Evolutionary conservation across 2,113 vertebrate genomes (phyloP).

Genomic region (Rhegmatorhina hoffmannsi): DNA sequence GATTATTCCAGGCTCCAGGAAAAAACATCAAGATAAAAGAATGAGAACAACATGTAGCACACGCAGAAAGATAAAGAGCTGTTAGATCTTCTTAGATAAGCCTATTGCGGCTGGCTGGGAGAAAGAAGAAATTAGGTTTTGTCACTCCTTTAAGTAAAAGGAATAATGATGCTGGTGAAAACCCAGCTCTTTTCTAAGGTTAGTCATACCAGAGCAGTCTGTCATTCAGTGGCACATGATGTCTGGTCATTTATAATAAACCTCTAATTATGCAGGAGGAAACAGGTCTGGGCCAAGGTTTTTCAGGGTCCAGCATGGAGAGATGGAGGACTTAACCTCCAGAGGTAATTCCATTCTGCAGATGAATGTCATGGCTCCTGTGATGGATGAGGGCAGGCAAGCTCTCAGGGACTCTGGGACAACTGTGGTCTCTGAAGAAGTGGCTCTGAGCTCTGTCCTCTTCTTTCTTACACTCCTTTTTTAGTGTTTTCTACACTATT

Average conservation of each 20-base stretch:
- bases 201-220: neutral
- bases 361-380: neutral
- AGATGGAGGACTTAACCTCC: neutral
- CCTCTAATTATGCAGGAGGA: neutral
- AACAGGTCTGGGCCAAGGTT: neutral
- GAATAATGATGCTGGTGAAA: neutral
- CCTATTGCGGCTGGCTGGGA: neutral
- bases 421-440: neutral
- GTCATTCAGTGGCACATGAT: neutral
- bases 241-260: neutral
- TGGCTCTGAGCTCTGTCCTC: neutral
- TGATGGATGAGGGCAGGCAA: neutral
- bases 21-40: neutral
- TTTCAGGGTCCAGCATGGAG: neutral
- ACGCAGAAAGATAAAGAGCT: neutral
- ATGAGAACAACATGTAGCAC: neutral
- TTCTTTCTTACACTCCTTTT: neutral
- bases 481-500: neutral
- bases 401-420: neutral
- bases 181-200: neutral
- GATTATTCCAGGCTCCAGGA: neutral
- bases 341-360: neutral
- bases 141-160: neutral
- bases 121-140: neutral
- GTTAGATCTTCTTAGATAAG: constrained; percentile 10